phyloP scores from a whole-genome alignment of 2,797 vertebrate species.

The Hipposideros larvatus region DNA sequence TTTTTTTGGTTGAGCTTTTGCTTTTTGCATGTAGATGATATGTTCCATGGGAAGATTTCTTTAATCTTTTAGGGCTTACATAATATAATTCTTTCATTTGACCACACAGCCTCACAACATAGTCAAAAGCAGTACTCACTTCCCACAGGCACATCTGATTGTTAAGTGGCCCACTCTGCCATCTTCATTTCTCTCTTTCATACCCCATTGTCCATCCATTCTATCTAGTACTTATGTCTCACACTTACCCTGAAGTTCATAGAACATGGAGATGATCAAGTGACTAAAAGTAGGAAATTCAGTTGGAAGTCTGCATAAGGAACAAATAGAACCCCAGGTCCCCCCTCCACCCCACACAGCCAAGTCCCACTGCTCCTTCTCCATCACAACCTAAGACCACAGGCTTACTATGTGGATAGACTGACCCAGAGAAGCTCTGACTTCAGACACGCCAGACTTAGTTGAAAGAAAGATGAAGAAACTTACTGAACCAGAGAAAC shows the following conservation, averaged over 20 bases:
- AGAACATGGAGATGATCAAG: not conserved
- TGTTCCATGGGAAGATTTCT: not conserved
- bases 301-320: not conserved
- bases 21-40: not conserved
- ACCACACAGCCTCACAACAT: not conserved
- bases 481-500: not conserved
- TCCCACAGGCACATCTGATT: not conserved
- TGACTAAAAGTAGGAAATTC: not conserved
- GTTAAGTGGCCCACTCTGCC: not conserved
- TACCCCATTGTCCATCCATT: not conserved
- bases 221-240: not conserved
- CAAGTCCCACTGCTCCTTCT: not conserved
- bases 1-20: not conserved
- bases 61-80: not conserved
- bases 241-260: not conserved
- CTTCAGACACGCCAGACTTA: not conserved
- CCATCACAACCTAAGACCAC: not conserved
- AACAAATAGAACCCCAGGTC: not conserved
- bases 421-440: not conserved
- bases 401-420: not conserved
- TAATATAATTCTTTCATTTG: not conserved
- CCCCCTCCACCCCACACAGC: not conserved
- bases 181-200: not conserved
- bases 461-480: not conserved
- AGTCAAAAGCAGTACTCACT: not conserved